Percentiles rank a stretch among this genome's conserved stretches.
phyloP scores from a whole-genome alignment of 2,888 invertebrate genomes.

The Oxystoma pomonae region DNA sequence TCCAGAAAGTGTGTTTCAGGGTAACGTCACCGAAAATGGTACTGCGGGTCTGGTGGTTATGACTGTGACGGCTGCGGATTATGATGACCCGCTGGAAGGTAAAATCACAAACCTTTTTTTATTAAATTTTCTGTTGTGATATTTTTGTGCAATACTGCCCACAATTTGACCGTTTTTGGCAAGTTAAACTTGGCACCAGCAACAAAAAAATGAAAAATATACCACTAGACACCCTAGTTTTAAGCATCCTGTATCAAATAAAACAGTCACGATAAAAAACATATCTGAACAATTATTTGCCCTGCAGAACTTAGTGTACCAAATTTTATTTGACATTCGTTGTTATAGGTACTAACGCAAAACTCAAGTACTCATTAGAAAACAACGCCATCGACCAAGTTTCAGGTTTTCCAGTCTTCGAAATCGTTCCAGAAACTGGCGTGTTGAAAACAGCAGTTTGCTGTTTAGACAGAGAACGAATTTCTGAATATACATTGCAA shows the following conservation, averaged over 20 bases:
- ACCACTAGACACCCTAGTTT: no score
- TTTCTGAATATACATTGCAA: conserved; percentile 94
- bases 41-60: conserved; percentile 97
- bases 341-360: conserved; percentile 76
- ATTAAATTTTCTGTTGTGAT: no score
- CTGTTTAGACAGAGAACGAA: conserved; percentile 88
- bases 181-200: no score
- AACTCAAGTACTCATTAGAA: conserved; percentile 90
- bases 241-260: no score
- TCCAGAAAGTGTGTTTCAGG: conserved; percentile 89
- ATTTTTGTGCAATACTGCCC: no score
- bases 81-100: conserved; percentile 93
- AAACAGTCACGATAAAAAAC: no score
- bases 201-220: no score
- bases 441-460: conserved; percentile 97
- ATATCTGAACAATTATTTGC: no score
- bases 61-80: conserved; percentile 98
- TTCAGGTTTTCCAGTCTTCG: conserved; percentile 92
- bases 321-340: no score
- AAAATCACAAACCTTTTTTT: conserved; percentile 51
- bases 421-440: conserved; percentile 93
- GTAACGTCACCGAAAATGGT: conserved; percentile 95
- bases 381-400: conserved; percentile 97
- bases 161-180: no score
- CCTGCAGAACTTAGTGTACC: no score